These are phyloP conservation scores for Zaprionus gabonicus DNA, from an alignment of 1,140 invertebrate species.

Conservation along the genomic window DNA sequence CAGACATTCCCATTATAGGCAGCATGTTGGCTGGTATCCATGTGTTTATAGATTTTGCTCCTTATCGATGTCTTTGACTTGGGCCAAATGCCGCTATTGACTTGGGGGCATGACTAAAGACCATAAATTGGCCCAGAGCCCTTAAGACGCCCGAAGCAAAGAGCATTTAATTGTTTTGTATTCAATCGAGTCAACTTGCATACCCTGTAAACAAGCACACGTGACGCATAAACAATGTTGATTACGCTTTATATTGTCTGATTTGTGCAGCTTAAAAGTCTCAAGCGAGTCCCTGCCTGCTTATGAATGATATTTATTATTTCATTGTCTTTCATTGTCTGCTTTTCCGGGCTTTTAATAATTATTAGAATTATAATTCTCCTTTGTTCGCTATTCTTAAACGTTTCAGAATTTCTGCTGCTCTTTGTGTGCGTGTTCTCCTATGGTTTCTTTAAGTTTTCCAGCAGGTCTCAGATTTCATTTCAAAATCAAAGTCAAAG, in stretches of 20 bases:
- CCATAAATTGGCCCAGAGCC: constrained; percentile 8
- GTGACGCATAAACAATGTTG: background rate
- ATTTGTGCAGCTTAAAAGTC: background rate
- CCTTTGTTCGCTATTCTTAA: background rate
- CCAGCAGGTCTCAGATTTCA: background rate
- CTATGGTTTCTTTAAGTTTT: constrained; percentile 1
- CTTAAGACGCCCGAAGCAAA: constrained; percentile 1
- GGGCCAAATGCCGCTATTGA: constrained; percentile 8
- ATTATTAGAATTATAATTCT: background rate
- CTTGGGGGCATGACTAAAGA: background rate
- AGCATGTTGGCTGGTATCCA: background rate
- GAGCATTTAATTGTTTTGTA: background rate
- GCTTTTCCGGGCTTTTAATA: background rate
- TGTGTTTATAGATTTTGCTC: constrained; percentile 14
- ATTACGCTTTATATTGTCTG: background rate
- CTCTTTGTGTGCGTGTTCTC: background rate
- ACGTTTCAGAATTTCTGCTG: background rate
- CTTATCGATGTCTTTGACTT: constrained; percentile 27
- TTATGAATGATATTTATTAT: background rate
- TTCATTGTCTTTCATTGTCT: background rate
- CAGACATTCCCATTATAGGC: background rate
- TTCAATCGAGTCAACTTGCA: background rate
- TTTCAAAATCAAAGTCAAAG: background rate
- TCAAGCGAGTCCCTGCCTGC: background rate
- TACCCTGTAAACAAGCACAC: background rate